Evolutionary conservation across 2,888 invertebrate genomes (phyloP), one percentile per base, ranked within the genome.

Genomic region (Cheilosia urbana): DNA sequence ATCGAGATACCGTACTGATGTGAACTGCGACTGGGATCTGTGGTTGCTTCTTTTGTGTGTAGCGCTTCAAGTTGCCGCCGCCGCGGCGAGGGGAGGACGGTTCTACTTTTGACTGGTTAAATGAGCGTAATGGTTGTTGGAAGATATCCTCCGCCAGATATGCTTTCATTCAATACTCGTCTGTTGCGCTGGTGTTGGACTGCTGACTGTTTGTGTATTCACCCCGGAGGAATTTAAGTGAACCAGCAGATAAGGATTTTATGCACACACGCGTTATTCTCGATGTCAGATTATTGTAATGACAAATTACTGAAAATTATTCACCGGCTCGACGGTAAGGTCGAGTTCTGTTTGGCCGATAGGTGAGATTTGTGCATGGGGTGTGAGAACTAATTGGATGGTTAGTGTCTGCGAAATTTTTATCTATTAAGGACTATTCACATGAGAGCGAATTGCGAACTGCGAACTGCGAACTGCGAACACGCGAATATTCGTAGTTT

Each of bases 271-370:
- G 88, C 87, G 87, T 83, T 88, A 88, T 87, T 88, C 87, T 88
- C 83, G 88, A 88, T 87, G 83, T 88, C 87, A 87, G 88, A 88
- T 88, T 88, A 88, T 87, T 87, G 87, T 80, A 85, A 87, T 88
- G 88, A 88, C 88, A 88, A 88, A 88, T 88, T 88, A 88, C 87
- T 62, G 85, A 71, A 77, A 88, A 88, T 88, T 88, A 88, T 87
- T 88, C 88, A 88, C 60, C 62, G 62, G 62, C 40, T 60, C 71
- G 69, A 57, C 42, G 34, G 3, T 34, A 55, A 42, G 57, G 49
- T 45, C 37, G 17, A 34, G 24, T 21, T 21, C 21, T 3, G 19
- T 24, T 51, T 27, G 1, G 49, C 5, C 1, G 24, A 13, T 51
- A 4, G 24, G 15, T 51, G 13, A 21, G 6, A 4, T 15, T 27